These are phyloP conservation scores for Aselliscus stoliczkanus DNA, from an alignment of 2,797 vertebrate species.

Conservation along the genomic window DNA sequence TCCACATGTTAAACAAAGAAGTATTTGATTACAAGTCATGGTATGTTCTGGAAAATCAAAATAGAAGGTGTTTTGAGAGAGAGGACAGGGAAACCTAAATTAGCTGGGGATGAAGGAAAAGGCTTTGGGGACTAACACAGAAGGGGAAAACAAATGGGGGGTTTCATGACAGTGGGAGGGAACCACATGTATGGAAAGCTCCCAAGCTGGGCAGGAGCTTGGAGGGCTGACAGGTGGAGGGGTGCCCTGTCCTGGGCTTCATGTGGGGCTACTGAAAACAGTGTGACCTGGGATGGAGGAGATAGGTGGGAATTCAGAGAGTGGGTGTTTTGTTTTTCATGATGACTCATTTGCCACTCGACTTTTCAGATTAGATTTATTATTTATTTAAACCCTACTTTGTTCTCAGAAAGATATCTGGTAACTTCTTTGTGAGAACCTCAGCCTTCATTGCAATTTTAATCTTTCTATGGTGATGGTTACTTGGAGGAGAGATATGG, in stretches of 20 bases:
- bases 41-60: not conserved
- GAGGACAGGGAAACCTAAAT: not conserved
- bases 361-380: not conserved
- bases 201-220: not conserved
- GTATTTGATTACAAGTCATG: not conserved
- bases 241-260: not conserved
- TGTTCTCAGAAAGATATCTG: not conserved
- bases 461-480: not conserved
- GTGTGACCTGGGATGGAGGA: not conserved
- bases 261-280: not conserved
- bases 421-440: not conserved
- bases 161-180: not conserved
- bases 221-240: not conserved
- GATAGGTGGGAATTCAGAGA: not conserved
- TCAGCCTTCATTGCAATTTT: not conserved
- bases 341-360: no score
- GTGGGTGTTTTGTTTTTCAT: not conserved
- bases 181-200: not conserved
- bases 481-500: not conserved
- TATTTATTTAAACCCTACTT: not conserved
- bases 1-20: not conserved
- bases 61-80: not conserved
- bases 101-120: not conserved
- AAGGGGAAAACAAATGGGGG: not conserved
- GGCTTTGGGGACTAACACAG: not conserved